Evolutionary conservation across 2,797 vertebrate species (phyloP).

Genomic region (Ciconia nigra): DNA sequence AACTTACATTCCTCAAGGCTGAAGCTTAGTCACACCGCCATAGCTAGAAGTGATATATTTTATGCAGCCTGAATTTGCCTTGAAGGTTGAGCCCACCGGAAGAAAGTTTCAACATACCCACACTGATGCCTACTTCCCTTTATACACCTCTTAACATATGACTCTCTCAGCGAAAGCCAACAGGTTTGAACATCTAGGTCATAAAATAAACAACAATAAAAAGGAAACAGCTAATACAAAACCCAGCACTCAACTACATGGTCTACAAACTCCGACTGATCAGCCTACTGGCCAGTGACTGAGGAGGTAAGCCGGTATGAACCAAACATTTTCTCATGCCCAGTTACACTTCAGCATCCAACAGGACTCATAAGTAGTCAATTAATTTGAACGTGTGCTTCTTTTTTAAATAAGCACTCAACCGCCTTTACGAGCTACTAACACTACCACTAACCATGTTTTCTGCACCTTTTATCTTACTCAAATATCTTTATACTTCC

Average conservation of each 20-base stretch:
- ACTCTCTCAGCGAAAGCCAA: neutral
- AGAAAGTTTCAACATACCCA: neutral
- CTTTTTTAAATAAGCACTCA: neutral
- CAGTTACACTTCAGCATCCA: neutral
- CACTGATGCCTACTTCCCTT: fast-evolving
- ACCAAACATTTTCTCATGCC: neutral
- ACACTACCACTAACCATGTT: neutral
- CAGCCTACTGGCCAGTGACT: neutral
- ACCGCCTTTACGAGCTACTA: neutral
- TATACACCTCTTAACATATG: fast-evolving
- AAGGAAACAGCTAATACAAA: neutral
- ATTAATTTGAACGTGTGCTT: neutral
- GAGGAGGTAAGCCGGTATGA: neutral
- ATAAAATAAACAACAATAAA: neutral
- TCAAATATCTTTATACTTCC: neutral
- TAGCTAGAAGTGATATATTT: neutral
- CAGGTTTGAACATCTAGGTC: neutral
- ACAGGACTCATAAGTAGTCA: neutral
- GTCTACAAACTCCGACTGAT: neutral
- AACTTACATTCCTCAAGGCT: neutral
- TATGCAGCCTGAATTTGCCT: neutral
- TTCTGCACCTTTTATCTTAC: neutral
- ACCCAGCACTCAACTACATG: fast-evolving
- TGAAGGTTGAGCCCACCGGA: fast-evolving
- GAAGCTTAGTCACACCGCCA: neutral